phyloP scores from a whole-genome alignment of 2,888 invertebrate species.

The Mantis religiosa region DNA sequence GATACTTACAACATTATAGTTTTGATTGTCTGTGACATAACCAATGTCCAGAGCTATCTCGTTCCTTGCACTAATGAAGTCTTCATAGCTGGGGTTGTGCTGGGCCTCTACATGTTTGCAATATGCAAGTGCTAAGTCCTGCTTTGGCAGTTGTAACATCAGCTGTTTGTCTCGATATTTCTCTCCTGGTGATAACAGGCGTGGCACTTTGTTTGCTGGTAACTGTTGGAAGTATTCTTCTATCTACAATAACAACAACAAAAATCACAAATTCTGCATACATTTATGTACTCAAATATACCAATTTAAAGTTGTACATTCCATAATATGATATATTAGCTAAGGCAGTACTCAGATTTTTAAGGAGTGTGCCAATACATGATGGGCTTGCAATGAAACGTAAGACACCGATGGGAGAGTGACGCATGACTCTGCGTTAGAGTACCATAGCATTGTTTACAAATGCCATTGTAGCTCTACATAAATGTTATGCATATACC shows the following conservation, averaged over 20 bases:
- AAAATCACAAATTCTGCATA: not conserved
- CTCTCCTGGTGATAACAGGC: conserved; percentile 73
- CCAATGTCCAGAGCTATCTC: conserved; percentile 95
- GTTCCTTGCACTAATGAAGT: conserved; percentile 90
- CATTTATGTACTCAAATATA: too few species aligned
- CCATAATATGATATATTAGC: too few species aligned
- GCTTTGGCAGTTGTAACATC: conserved; percentile 86
- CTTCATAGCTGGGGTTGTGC: conserved; percentile 79
- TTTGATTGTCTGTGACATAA: conserved; percentile 26
- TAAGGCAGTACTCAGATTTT: too few species aligned
- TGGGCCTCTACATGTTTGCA: conserved; percentile 79
- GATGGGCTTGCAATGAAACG: too few species aligned
- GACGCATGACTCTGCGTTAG: too few species aligned
- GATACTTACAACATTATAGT: conserved; percentile 22
- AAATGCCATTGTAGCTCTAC: too few species aligned
- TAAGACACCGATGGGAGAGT: too few species aligned
- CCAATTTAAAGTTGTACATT: too few species aligned
- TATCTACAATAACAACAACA: conserved; percentile 59
- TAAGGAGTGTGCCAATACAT: too few species aligned
- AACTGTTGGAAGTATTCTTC: conserved; percentile 90
- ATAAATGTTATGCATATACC: too few species aligned
- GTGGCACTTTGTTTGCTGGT: conserved; percentile 72
- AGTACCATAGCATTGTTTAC: too few species aligned
- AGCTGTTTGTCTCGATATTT: conserved; percentile 76
- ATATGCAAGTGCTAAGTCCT: conserved; percentile 86